These are phyloP conservation scores for Pelvicachromis taeniatus DNA, from an alignment of 2,113 vertebrate genomes.

Conservation along the genomic window DNA sequence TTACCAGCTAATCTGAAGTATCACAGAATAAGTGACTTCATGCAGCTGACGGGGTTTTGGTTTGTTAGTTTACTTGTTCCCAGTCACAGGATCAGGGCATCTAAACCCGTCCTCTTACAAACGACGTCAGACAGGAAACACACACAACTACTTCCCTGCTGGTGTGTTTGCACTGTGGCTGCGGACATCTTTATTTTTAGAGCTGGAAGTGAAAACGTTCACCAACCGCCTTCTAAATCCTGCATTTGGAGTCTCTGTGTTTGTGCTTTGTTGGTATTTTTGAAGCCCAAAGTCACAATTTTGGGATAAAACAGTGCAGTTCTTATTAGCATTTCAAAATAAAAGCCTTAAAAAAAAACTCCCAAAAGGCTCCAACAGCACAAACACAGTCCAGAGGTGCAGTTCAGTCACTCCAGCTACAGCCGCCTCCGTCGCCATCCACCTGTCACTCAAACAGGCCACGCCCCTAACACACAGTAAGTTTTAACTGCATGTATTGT, in stretches of 20 bases:
- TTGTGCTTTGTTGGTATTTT: not conserved
- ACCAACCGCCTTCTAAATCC: not conserved
- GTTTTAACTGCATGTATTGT: not conserved
- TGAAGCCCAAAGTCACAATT: not conserved
- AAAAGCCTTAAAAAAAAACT: not conserved
- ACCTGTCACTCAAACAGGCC: not conserved
- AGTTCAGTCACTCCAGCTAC: too few species aligned
- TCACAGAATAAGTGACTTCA: not conserved
- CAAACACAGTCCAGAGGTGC: too few species aligned
- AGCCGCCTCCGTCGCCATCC: too few species aligned
- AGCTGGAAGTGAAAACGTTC: not conserved
- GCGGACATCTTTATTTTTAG: not conserved
- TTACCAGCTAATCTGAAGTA: not conserved
- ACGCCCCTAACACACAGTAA: not conserved
- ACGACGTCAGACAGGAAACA: not conserved
- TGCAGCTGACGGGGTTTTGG: not conserved
- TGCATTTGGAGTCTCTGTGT: not conserved
- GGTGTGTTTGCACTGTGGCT: not conserved
- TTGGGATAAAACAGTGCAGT: not conserved
- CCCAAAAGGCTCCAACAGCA: not conserved
- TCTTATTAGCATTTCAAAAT: not conserved
- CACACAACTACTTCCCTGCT: not conserved
- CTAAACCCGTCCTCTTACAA: not conserved
- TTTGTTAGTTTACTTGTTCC: not conserved
- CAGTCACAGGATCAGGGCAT: not conserved